These are phyloP conservation scores for Neosilurus hyrtlii DNA, from an alignment of 2,797 vertebrate genomes.

Conservation along the genomic window DNA sequence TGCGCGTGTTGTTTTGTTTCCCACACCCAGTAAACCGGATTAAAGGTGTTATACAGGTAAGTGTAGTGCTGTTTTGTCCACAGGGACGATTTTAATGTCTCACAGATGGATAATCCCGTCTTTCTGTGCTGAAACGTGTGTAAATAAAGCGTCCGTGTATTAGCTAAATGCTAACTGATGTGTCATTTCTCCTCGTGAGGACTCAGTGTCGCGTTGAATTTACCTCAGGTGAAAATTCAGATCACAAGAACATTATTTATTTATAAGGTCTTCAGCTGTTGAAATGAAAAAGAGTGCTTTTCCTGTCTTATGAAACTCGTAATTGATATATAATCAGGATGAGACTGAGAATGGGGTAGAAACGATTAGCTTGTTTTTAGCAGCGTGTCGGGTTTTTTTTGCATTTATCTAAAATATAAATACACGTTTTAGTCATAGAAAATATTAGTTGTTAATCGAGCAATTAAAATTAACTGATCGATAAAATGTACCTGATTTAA, in stretches of 20 bases:
- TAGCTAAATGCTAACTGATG: background rate
- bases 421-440: background rate
- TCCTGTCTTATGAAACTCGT: background rate
- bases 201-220: background rate
- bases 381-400: too few relatives aligned
- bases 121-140: background rate
- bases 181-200: background rate
- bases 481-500: background rate
- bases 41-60: constrained; percentile 17
- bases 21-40: background rate
- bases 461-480: fast-evolving
- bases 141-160: background rate
- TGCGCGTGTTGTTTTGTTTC: background rate
- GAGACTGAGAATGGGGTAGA: background rate
- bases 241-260: background rate
- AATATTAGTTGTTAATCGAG: background rate
- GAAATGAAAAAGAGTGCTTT: background rate
- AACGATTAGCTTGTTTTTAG: background rate
- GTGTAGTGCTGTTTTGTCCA: background rate
- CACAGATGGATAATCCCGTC: background rate
- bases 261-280: background rate
- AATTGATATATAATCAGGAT: background rate
- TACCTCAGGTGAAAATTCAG: background rate
- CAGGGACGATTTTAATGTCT: background rate
- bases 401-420: background rate